Conservation (phyloP, 2,797 vertebrate genomes). For the Cercopithecus mitis region DNA sequence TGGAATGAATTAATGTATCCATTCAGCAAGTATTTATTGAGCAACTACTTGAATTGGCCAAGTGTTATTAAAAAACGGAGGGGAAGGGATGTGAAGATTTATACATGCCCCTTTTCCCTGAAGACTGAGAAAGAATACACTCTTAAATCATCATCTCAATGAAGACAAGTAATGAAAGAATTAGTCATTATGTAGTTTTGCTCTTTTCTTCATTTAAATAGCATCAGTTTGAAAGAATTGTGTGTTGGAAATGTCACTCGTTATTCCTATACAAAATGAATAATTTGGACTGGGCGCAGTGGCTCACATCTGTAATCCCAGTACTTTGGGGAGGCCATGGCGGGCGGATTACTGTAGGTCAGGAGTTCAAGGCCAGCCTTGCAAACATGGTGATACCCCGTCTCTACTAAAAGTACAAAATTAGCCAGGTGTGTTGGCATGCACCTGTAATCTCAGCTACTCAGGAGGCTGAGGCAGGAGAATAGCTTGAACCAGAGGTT, state of each 20-base stretch:
- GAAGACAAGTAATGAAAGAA: neutral
- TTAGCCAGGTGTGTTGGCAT: too few species aligned
- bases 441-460: too few species aligned
- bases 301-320: too few species aligned
- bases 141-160: neutral
- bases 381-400: too few species aligned
- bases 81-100: neutral
- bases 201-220: constrained; percentile 14
- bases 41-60: neutral
- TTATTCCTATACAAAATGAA: neutral
- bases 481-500: too few species aligned
- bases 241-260: constrained; percentile 4
- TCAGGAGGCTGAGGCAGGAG: too few species aligned
- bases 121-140: neutral
- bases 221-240: constrained; percentile 12
- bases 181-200: neutral
- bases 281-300: neutral
- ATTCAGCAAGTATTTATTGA: constrained; percentile 45
- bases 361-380: too few species aligned
- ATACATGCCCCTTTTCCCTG: neutral
- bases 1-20: constrained; percentile 26
- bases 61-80: neutral
- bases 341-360: too few species aligned
- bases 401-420: too few species aligned
- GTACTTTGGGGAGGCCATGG: too few species aligned